Conservation (phyloP, 2,113 vertebrate species). For the Centropus bengalensis region DNA sequence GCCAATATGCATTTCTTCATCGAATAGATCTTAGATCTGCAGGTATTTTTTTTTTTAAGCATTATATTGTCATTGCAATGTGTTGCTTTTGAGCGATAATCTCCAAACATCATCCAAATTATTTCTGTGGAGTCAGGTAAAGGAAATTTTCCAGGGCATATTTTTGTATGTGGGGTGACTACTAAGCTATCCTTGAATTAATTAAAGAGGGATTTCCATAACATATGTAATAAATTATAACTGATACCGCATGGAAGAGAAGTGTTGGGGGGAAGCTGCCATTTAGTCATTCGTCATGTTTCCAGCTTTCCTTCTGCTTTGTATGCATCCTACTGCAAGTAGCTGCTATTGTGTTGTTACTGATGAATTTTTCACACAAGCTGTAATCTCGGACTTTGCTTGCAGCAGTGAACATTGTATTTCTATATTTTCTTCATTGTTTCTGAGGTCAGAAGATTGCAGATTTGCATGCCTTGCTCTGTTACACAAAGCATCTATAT, state of each 20-base stretch:
- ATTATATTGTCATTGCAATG: background rate
- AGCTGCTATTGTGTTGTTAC: background rate
- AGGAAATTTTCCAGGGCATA: background rate
- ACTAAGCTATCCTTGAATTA: background rate
- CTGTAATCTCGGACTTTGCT: background rate
- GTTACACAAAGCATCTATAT: background rate
- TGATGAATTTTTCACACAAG: background rate
- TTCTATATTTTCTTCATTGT: background rate
- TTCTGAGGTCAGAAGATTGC: background rate
- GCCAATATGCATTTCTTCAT: background rate
- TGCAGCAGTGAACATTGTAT: background rate
- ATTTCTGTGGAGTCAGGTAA: background rate
- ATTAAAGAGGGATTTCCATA: background rate
- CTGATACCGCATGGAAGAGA: background rate
- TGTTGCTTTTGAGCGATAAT: background rate
- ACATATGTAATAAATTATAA: background rate
- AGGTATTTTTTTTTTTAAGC: background rate
- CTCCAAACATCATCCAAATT: background rate
- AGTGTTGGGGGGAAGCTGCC: background rate
- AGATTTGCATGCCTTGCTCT: conserved; percentile 9
- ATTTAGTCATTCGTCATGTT: background rate
- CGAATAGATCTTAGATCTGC: background rate
- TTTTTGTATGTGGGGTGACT: background rate
- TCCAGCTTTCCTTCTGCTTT: background rate
- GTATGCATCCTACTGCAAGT: background rate